Evolutionary conservation across 2,888 invertebrate species (phyloP), one percentile per base, ranked within the genome.

Genomic region (Ennomos erosarius): DNA sequence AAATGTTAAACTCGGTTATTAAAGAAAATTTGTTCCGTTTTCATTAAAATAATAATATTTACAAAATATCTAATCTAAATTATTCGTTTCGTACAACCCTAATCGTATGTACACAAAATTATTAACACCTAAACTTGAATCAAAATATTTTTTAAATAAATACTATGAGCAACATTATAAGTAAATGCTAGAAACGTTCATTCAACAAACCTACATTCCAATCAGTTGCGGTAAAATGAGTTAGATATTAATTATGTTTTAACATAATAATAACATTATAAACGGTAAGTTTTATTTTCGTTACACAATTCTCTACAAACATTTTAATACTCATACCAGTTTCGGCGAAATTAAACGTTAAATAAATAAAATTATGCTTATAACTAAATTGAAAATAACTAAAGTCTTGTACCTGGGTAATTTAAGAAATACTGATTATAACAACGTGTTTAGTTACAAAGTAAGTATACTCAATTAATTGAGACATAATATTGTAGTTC

Each of bases 51-150:
- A n/a, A n/a, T n/a, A n/a, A n/a, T 64, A 64, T 67, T 54, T 67
- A 64, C 58, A 69, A 55, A 53, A 63, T 63, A 69, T 71, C 60
- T 67, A 73, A 49, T 58, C 12, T 38, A 38, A 53, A 52, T 49
- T 3, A 52, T 53, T 61, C 50, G 12, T 63, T 55, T 54, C 34
- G 53, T 9, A 64, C 59, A 59, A 59, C 48, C 60, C 57, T 65
- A 10, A 60, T 47, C 42, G 57, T 45, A 68, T 66, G 40, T 60
- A 60, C 59, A 60, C 13, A 46, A 39, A 63, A 62, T 43, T 68
- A 69, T 71, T 70, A 74, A 67, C 70, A 6, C 0, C 73, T 70
- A 68, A 67, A 58, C 64, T 59, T 54, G 34, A 49, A 47, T 47
- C 34, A 57, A 55, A 57, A 51, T 26, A 16, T 26, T 40, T 47